Evolutionary conservation across 2,113 vertebrate genomes (phyloP).

Genomic region (Trochalopteron elliotii): DNA sequence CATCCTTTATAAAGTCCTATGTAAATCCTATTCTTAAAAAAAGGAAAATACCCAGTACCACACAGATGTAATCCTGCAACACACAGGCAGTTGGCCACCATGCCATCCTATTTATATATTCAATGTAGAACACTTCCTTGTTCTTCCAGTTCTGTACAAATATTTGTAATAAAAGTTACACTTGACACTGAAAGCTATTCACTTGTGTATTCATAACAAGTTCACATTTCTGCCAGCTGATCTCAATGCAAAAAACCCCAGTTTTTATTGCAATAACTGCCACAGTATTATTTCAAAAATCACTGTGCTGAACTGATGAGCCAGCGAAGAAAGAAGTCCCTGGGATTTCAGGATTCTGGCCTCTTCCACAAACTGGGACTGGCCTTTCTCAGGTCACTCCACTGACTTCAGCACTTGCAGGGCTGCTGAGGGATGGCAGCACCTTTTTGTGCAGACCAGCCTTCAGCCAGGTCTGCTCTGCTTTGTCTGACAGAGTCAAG

Average conservation of each 20-base stretch:
- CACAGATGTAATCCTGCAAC: neutral
- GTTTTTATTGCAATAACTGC: neutral
- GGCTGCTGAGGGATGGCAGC: neutral
- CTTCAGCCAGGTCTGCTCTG: neutral
- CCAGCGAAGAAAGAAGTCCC: neutral
- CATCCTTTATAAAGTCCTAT: neutral
- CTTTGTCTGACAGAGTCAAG: neutral
- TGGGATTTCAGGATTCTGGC: neutral
- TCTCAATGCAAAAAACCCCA: neutral
- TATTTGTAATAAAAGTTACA: neutral
- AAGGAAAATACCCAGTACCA: neutral
- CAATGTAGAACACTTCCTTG: neutral
- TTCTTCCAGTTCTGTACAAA: neutral
- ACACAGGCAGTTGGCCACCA: neutral
- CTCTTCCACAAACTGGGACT: neutral
- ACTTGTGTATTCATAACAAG: rapidly evolving
- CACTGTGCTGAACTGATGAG: neutral
- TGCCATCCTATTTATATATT: neutral
- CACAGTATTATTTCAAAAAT: neutral
- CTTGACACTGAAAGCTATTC: neutral
- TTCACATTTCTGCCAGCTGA: neutral
- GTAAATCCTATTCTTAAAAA: neutral
- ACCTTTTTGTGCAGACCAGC: neutral
- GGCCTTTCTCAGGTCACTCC: neutral
- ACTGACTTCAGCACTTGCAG: neutral